These are phyloP conservation scores for Propithecus coquereli DNA, from an alignment of 2,113 vertebrate genomes.

Conservation along the genomic window DNA sequence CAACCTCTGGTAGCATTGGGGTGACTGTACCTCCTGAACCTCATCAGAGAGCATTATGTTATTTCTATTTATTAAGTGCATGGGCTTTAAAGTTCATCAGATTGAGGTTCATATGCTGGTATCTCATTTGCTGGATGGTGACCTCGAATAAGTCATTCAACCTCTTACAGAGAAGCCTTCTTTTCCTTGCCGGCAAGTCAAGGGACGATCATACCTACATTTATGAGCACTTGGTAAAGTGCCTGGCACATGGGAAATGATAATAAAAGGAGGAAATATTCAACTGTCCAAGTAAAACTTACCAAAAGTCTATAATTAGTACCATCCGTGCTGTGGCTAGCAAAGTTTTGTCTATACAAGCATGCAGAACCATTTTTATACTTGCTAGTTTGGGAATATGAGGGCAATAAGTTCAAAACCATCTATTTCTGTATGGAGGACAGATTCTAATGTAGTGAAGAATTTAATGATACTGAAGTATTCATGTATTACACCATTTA, in stretches of 20 bases:
- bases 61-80: not conserved
- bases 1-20: not conserved
- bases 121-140: not conserved
- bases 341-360: not conserved
- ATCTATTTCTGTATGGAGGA: not conserved
- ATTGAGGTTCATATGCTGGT: not conserved
- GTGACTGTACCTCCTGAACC: not conserved
- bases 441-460: not conserved
- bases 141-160: not conserved
- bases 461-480: not conserved
- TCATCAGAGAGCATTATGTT: not conserved
- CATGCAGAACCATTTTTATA: not conserved
- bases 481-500: not conserved
- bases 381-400: not conserved
- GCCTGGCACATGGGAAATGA: not conserved
- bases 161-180: not conserved
- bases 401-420: slow-evolving; percentile 4
- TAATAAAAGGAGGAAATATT: not conserved
- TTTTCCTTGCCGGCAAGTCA: not conserved
- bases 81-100: not conserved
- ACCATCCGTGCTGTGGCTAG: not conserved
- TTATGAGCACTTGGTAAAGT: not conserved
- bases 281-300: not conserved
- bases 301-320: not conserved
- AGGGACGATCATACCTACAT: not conserved